A percentile compares a stretch with the other conserved stretches of the same genome.
phyloP scores from a whole-genome alignment of 64 coral and sea anemone species.

The Stylophora pistillata region DNA sequence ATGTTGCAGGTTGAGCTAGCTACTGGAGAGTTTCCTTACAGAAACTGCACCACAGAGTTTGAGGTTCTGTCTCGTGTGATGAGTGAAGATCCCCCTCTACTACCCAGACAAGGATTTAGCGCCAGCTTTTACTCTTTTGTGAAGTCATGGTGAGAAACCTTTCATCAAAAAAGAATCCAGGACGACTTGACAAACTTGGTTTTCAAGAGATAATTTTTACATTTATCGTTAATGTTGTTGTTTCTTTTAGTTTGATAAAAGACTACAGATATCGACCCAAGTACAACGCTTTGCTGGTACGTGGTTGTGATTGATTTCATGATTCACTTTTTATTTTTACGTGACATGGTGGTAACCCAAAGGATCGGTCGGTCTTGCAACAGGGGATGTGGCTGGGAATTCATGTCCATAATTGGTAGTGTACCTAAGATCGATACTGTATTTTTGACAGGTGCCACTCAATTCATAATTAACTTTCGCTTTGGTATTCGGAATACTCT shows the following conservation, averaged over 20 bases:
- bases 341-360: too few species aligned
- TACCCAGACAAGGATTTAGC: slow-evolving; percentile 80
- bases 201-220: neutral
- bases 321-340: too few species aligned
- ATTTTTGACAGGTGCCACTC: too few species aligned
- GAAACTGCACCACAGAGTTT: slow-evolving; percentile 92
- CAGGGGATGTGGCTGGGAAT: too few species aligned
- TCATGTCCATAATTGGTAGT: too few species aligned
- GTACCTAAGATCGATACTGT: too few species aligned
- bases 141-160: slow-evolving; percentile 70
- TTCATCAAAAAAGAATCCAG: neutral
- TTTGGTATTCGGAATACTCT: too few species aligned
- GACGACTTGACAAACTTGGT: neutral
- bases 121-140: slow-evolving; percentile 84
- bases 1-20: slow-evolving; percentile 86
- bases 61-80: slow-evolving; percentile 95
- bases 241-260: slow-evolving; percentile 71
- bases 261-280: slow-evolving; percentile 74
- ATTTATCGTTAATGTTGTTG: too few species aligned
- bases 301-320: neutral
- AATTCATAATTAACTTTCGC: too few species aligned
- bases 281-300: slow-evolving; percentile 75
- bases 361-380: too few species aligned
- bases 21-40: slow-evolving; percentile 96
- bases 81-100: slow-evolving; percentile 75